A percentile compares a stretch with the other conserved stretches of the same genome.
Evolutionary conservation across 23 tunicate genomes (phyloP).

Genomic region (Halocynthia roretzi): DNA sequence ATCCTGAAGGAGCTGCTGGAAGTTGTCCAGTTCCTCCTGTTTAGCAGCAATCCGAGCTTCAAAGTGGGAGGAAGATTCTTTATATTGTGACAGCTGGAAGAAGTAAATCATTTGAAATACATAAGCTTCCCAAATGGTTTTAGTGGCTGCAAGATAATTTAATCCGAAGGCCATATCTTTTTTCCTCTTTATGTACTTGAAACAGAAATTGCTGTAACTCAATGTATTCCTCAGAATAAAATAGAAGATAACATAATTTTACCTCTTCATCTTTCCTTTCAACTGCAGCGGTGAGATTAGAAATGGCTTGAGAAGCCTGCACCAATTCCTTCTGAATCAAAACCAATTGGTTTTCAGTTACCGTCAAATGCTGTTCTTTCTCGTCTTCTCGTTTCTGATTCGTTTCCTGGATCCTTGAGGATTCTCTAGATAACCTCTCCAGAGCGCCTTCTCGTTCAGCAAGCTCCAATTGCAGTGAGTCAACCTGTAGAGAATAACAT

Average conservation of each 20-base stretch:
- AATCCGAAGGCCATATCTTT: background rate
- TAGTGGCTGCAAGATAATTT: background rate
- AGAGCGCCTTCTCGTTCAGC: constrained; percentile 9
- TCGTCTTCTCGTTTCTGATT: constrained; percentile 24
- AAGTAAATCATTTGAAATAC: too few species aligned
- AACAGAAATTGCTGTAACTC: background rate
- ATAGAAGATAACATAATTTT: background rate
- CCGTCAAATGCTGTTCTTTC: constrained; percentile 12
- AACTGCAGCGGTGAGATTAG: constrained; percentile 5
- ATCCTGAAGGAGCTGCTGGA: constrained; percentile 9
- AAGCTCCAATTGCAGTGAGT: constrained; percentile 12
- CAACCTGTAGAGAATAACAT: constrained; percentile 8
- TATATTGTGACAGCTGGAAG: background rate
- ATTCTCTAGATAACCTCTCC: constrained; percentile 15
- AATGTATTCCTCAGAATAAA: background rate
- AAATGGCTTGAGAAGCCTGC: background rate
- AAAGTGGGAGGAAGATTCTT: background rate
- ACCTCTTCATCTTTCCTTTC: constrained; percentile 29
- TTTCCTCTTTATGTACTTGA: background rate
- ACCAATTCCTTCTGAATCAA: background rate
- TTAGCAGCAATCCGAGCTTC: background rate
- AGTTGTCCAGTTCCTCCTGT: constrained; percentile 24
- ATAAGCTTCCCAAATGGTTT: background rate
- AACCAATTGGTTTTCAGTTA: constrained; percentile 20
- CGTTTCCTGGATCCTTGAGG: constrained; percentile 19